Evolutionary conservation across 2,113 vertebrate species (phyloP).

Genomic region (Theropithecus gelada): DNA sequence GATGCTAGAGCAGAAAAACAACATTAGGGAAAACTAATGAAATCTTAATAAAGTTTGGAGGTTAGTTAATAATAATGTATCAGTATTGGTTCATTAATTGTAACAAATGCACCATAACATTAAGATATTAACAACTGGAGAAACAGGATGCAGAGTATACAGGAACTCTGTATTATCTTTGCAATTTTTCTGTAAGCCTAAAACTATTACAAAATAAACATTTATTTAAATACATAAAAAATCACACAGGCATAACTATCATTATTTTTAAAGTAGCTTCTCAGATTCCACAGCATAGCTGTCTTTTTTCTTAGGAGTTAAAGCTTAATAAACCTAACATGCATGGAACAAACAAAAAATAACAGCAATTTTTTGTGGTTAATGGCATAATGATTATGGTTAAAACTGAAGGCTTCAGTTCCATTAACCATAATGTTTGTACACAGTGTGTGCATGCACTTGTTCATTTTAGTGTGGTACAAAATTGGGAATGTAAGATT

Average conservation of each 20-base stretch:
- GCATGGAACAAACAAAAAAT: not conserved
- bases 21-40: not conserved
- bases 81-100: not conserved
- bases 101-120: not conserved
- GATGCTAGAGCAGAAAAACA: not conserved
- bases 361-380: not conserved
- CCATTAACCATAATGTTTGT: not conserved
- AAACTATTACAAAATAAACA: not conserved
- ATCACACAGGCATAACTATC: not conserved
- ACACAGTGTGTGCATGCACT: not conserved
- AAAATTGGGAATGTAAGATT: not conserved
- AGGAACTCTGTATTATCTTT: not conserved
- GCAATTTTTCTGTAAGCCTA: not conserved
- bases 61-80: not conserved
- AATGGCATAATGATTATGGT: not conserved
- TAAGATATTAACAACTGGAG: not conserved
- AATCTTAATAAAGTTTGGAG: not conserved
- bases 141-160: accelerated
- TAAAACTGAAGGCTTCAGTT: not conserved
- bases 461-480: not conserved
- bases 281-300: not conserved
- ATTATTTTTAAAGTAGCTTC: not conserved
- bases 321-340: not conserved
- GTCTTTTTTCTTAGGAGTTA: not conserved
- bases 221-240: not conserved